phyloP scores from a whole-genome alignment of 2,888 invertebrate genomes.

The Cacoxenus indagator region DNA sequence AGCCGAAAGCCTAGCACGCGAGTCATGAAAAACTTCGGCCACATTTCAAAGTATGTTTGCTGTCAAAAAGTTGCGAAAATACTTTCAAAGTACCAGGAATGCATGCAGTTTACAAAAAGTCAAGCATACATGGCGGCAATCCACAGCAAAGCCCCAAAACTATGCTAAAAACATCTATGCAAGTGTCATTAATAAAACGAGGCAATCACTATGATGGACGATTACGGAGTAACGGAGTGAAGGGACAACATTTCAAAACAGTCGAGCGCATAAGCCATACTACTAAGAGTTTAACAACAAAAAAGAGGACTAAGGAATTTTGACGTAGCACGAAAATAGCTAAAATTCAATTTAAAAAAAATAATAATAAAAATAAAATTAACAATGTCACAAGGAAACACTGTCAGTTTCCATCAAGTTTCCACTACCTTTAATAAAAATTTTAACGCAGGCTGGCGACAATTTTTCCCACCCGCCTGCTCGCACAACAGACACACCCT shows the following conservation, averaged over 20 bases:
- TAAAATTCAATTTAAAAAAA: neutral
- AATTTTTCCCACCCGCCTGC: neutral
- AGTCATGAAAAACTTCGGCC: neutral
- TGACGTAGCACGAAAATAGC: neutral
- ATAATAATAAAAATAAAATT: neutral
- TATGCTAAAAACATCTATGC: neutral
- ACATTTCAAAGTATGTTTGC: neutral
- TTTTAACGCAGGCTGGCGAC: no score
- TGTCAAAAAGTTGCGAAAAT: slow-evolving; percentile 16
- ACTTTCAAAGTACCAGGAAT: neutral
- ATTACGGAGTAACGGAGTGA: neutral
- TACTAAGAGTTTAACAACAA: no score
- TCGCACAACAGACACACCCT: neutral
- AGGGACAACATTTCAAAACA: no score
- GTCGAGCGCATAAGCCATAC: no score
- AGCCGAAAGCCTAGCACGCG: neutral
- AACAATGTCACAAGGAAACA: neutral
- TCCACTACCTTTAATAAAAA: no score
- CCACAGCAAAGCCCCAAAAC: neutral
- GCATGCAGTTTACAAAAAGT: slow-evolving; percentile 13
- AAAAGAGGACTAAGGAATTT: no score
- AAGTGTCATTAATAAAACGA: slow-evolving; percentile 1
- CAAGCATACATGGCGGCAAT: no score
- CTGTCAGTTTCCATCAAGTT: no score
- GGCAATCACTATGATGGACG: neutral